Percentiles rank a stretch among this genome's conserved stretches.
Evolutionary conservation across 2,113 vertebrate species (phyloP).

Genomic region (Talpa occidentalis): DNA sequence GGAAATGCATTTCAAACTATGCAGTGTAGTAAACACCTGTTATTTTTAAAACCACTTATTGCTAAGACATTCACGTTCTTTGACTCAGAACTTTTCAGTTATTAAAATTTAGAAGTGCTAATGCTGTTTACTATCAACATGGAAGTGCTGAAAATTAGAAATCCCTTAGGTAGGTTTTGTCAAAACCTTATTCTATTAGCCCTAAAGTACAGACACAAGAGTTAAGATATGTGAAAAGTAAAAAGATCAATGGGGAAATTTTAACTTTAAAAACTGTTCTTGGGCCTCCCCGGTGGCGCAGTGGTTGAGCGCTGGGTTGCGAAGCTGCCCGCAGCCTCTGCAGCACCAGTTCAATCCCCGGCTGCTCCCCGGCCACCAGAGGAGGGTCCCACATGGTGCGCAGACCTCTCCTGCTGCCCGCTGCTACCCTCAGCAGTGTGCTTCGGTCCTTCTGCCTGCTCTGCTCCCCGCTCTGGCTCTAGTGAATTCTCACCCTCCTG

Average conservation of each 20-base stretch:
- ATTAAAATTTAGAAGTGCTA: constrained; percentile 22
- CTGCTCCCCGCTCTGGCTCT: no score
- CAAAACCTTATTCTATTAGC: not conserved
- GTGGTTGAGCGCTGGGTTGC: no score
- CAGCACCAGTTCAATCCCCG: no score
- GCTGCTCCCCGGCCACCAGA: no score
- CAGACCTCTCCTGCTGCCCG: no score
- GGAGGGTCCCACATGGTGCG: no score
- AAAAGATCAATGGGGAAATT: not conserved
- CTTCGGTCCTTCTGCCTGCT: no score
- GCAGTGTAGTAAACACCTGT: not conserved
- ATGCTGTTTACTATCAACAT: not conserved
- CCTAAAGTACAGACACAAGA: not conserved
- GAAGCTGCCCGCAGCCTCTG: no score
- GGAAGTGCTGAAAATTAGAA: constrained; percentile 25
- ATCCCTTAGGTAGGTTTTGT: not conserved
- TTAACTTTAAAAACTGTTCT: constrained; percentile 18
- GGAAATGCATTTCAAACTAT: constrained; percentile 10
- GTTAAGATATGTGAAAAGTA: not conserved
- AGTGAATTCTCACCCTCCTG: no score
- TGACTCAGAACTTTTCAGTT: not conserved
- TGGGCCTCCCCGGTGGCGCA: no score
- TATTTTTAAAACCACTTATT: not conserved
- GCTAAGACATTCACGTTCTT: not conserved
- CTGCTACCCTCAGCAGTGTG: no score